Conservation (phyloP, 2,888 invertebrate genomes). For the Carterocephalus palaemon region DNA sequence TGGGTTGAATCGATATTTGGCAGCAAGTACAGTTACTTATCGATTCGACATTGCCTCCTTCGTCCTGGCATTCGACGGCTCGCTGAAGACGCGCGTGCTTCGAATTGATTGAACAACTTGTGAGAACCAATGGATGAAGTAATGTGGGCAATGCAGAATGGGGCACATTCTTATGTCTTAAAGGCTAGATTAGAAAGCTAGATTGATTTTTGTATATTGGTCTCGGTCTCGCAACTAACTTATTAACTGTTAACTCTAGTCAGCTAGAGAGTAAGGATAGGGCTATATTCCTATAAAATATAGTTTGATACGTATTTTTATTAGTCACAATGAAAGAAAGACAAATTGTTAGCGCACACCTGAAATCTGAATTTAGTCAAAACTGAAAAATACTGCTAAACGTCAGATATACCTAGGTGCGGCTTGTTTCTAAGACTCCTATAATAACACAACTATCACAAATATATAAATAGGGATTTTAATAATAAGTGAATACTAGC, state of each 20-base stretch:
- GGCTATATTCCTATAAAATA: no score
- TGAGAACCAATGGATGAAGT: slow-evolving; percentile 63
- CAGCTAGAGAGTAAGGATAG: no score
- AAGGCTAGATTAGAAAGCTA: neutral
- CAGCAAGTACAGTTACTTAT: slow-evolving; percentile 69
- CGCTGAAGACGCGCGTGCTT: slow-evolving; percentile 50
- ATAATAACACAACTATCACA: neutral
- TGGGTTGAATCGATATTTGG: slow-evolving; percentile 57
- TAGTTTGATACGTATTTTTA: no score
- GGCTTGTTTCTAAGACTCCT: neutral
- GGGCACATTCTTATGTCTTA: slow-evolving; percentile 6
- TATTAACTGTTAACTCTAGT: no score
- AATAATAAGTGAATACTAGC: neutral
- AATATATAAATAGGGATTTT: no score
- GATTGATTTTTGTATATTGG: no score
- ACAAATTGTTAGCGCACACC: no score
- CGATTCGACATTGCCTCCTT: slow-evolving; percentile 71
- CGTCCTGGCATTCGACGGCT: slow-evolving; percentile 59
- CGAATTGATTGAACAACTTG: slow-evolving; percentile 57
- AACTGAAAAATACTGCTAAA: no score
- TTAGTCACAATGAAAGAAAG: no score
- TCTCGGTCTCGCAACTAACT: no score
- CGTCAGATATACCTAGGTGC: no score
- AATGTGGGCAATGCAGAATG: slow-evolving; percentile 44
- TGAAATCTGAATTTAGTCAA: no score